Evolutionary conservation across 2,797 vertebrate genomes (phyloP).

Genomic region (Falco cherrug): DNA sequence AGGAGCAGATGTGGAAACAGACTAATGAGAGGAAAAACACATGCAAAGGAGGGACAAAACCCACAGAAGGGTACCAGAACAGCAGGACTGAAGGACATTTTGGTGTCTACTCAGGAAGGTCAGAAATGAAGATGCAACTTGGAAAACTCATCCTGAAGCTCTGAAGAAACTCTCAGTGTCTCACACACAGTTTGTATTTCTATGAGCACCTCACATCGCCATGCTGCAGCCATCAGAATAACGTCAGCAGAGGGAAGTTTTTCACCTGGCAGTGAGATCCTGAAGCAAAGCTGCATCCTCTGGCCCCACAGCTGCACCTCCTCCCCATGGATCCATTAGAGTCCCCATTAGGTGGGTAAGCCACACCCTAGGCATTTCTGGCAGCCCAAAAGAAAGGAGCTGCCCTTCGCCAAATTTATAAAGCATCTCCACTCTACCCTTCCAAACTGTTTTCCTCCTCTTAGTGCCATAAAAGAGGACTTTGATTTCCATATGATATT

Average conservation of each 20-base stretch:
- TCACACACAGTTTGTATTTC: not conserved
- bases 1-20: not conserved
- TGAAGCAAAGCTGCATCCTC: not conserved
- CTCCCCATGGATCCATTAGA: not conserved
- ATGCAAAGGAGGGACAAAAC: not conserved
- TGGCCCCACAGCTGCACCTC: not conserved
- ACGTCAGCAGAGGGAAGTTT: not conserved
- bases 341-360: not conserved
- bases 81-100: not conserved
- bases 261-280: not conserved
- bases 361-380: not conserved
- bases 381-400: not conserved
- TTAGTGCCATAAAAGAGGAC: not conserved
- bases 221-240: not conserved
- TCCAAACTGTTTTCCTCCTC: not conserved
- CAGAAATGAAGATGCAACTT: not conserved
- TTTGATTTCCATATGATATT: not conserved
- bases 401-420: not conserved
- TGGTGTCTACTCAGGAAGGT: not conserved
- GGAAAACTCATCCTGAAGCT: not conserved
- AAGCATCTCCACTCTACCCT: not conserved
- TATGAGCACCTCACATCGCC: rapidly evolving
- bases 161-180: not conserved
- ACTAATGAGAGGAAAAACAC: not conserved
- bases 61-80: not conserved